Evolutionary conservation across 2,113 vertebrate species (phyloP), one percentile per base, ranked within the genome.

Genomic region (Cynoglossus semilaevis): DNA sequence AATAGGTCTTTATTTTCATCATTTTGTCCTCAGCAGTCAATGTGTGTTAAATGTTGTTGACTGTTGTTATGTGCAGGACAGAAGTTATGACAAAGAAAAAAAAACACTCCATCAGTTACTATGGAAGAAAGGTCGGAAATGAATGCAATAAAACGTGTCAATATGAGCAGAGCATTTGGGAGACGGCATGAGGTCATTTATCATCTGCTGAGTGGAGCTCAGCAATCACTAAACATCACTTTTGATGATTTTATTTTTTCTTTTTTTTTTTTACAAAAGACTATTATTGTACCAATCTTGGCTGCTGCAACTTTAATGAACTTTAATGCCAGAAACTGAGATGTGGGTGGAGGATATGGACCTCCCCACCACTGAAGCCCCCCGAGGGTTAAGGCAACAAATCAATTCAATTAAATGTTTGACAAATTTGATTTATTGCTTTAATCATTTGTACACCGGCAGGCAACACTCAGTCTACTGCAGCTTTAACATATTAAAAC

Each of bases 361-460:
- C 2, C 5, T 15, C 14, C 13, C 40, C n/a, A 17, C 18, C n/a
- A 8, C 13, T 38, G 4, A 22, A 8, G 40, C 2, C 15, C 42
- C 13, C 0, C 43, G 34, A 51, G 44, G n/a, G 17, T 41, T 38
- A 51, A 12, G 12, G 8, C 34, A 52, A 50, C 9, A 44, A 62
- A 56, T 60, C 13, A 44, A 18, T 43, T 60, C 9, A 44, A 38
- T 43, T 17, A 34, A 11, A 40, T 15, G 15, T 66, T 48, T 66
- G 34, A 62, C 36, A 51, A 14, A 37, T 65, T 53, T 53, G 50
- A 68, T 59, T 15, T 4, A 45, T 16, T 69, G 35, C 15, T 37
- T 36, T 54, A 35, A 53, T 47, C 19, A 60, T 13, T 42, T 10
- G 10, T 14, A n/a, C n/a, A 37, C 7, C 2, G 50, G n/a, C 15